These are phyloP conservation scores for Troides helena DNA, from an alignment of 2,888 invertebrate genomes.

Conservation along the genomic window DNA sequence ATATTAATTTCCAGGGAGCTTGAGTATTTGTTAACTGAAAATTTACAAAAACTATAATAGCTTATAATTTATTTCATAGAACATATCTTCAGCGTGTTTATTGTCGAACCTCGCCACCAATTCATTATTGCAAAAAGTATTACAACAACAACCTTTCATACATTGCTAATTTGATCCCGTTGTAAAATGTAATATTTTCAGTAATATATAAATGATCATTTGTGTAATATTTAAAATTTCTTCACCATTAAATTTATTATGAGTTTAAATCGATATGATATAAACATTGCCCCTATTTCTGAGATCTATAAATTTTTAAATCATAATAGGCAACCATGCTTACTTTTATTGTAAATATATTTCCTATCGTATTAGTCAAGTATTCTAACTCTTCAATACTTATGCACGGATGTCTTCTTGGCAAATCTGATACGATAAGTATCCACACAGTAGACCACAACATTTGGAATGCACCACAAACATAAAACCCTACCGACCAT, in stretches of 20 bases:
- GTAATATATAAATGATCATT: too few species aligned
- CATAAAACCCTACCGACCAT: constrained; percentile 84
- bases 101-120: too few species aligned
- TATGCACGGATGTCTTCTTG: constrained; percentile 81
- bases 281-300: too few species aligned
- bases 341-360: constrained; percentile 68
- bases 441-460: constrained; percentile 80
- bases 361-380: constrained; percentile 79
- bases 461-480: constrained; percentile 77
- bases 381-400: constrained; percentile 80
- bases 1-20: constrained; percentile 63
- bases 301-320: too few species aligned
- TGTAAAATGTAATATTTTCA: neutral
- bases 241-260: too few species aligned
- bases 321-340: constrained; percentile 17
- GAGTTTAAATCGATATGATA: too few species aligned
- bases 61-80: too few species aligned
- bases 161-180: neutral
- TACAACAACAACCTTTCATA: neutral
- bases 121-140: neutral
- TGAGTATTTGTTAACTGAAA: constrained; percentile 63
- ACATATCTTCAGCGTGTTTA: too few species aligned
- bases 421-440: constrained; percentile 81
- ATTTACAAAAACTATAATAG: too few species aligned
- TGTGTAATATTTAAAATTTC: too few species aligned